Percentiles rank a stretch among this genome's conserved stretches.
Evolutionary conservation across 2,888 invertebrate genomes (phyloP).

Genomic region (Selenia dentaria): DNA sequence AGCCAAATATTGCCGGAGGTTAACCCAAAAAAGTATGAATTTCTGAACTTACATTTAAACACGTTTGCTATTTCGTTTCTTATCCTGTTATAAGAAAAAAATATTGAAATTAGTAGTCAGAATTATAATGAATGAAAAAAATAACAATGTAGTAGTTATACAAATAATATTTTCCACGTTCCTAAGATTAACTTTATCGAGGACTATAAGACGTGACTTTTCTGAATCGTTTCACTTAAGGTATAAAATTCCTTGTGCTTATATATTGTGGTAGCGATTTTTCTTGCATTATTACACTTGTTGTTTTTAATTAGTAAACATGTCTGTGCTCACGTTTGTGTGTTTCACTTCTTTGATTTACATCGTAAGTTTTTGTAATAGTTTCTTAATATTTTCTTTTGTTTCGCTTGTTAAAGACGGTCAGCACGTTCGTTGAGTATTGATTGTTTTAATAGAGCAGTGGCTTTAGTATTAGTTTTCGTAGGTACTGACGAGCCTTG

Average conservation of each 20-base stretch:
- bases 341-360: slow-evolving; percentile 40
- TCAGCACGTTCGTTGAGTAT: too few relatives aligned
- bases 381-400: neutral
- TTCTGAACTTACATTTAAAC: too few relatives aligned
- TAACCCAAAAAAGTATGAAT: too few relatives aligned
- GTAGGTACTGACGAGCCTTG: too few relatives aligned
- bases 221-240: slow-evolving; percentile 32
- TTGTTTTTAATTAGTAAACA: slow-evolving; percentile 31
- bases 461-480: too few relatives aligned
- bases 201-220: slow-evolving; percentile 53
- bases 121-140: too few relatives aligned
- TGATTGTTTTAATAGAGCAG: too few relatives aligned
- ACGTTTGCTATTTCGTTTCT: too few relatives aligned
- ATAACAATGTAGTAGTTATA: neutral
- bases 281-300: slow-evolving; percentile 23
- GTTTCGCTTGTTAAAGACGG: neutral
- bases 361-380: slow-evolving; percentile 40
- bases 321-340: slow-evolving; percentile 43
- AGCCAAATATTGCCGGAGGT: too few relatives aligned
- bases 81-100: too few relatives aligned
- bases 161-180: slow-evolving; percentile 31
- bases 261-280: slow-evolving; percentile 32
- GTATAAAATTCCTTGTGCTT: slow-evolving; percentile 34
- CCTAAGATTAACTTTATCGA: slow-evolving; percentile 44
- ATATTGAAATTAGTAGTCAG: too few relatives aligned